Evolutionary conservation across 1,140 invertebrate species (phyloP), one percentile per base, ranked within the genome.

Genomic region (Phortica variegata): DNA sequence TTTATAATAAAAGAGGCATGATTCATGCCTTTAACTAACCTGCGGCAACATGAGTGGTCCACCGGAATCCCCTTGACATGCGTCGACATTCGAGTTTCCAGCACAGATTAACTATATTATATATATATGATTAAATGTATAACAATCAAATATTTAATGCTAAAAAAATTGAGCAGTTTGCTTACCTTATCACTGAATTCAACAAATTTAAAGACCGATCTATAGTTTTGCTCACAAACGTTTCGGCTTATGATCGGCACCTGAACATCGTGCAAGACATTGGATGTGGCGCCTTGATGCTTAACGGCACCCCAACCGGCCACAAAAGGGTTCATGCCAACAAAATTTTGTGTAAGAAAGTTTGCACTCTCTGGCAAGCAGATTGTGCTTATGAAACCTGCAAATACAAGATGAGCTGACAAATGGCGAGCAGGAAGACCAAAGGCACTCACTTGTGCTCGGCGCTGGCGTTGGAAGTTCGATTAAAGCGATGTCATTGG

Each of bases 11-110:
- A 15, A 41, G 10, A 41, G 42, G 15, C 8, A 8, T 16, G 13
- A 26, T 34, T n/a, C 32, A 29, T 49, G 47, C 40, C 12, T 39
- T 9, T 5, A 60, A 58, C 62, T 62, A 51, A 73, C 70, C 65
- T 73, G 60, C 8, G 79, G 79, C 52, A 78, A 72, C 87, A 92
- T 90, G 7, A 93, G 68, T 38, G 73, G 73, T 38, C 91, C 91
- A 15, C 90, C 90, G 43, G 89, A 92, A 77, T 93, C 90, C 34
- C 90, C 90, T 80, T 90, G 86, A 66, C 91, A 94, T 19, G 90
- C 84, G 68, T 93, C 91, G 61, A 87, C 87, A 17, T 85, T 85
- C 1, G 65, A 66, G 49, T 58, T 72, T 26, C 73, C 73, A 5
- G 73, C 73, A 43, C 73, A 76, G 21, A 76, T 61, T 13, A 75